phyloP scores from a whole-genome alignment of 2,888 invertebrate species.

The Epinotia ramella region DNA sequence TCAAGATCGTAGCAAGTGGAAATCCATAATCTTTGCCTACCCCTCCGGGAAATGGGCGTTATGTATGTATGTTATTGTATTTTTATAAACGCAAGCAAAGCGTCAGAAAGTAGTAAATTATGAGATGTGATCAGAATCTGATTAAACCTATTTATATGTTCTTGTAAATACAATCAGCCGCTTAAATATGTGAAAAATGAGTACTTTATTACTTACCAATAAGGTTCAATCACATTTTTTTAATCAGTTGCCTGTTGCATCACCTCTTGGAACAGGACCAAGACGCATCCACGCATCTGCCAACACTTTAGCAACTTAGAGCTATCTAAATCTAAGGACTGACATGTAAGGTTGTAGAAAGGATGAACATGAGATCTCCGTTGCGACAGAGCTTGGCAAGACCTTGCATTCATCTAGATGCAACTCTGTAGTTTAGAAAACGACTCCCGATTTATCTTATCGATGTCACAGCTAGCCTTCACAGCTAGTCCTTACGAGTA shows the following conservation, averaged over 20 bases:
- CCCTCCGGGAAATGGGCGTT: too few relatives aligned
- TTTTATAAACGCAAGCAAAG: too few relatives aligned
- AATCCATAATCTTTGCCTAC: too few relatives aligned
- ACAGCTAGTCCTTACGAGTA: too few relatives aligned
- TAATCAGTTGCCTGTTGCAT: slow-evolving; percentile 10
- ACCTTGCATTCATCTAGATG: not conserved
- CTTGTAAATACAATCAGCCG: not conserved
- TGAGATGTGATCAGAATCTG: not conserved
- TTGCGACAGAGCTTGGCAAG: not conserved
- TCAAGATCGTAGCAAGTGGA: too few relatives aligned
- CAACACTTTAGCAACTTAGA: slow-evolving; percentile 27
- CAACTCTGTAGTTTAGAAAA: not conserved
- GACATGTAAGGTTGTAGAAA: not conserved
- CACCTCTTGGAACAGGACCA: slow-evolving; percentile 32
- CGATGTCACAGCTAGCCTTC: not conserved
- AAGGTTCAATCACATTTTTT: not conserved
- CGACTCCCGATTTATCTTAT: too few relatives aligned
- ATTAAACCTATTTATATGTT: not conserved
- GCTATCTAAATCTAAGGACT: slow-evolving; percentile 5
- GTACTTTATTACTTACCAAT: not conserved
- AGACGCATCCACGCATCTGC: slow-evolving; percentile 28
- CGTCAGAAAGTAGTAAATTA: too few relatives aligned
- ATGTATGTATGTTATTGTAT: too few relatives aligned
- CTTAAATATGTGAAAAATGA: not conserved
- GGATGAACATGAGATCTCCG: not conserved